A percentile compares a stretch with the other conserved stretches of the same genome.
These are phyloP conservation scores for Marcusenius ussheri DNA, from an alignment of 2,113 vertebrate species.

Conservation along the genomic window DNA sequence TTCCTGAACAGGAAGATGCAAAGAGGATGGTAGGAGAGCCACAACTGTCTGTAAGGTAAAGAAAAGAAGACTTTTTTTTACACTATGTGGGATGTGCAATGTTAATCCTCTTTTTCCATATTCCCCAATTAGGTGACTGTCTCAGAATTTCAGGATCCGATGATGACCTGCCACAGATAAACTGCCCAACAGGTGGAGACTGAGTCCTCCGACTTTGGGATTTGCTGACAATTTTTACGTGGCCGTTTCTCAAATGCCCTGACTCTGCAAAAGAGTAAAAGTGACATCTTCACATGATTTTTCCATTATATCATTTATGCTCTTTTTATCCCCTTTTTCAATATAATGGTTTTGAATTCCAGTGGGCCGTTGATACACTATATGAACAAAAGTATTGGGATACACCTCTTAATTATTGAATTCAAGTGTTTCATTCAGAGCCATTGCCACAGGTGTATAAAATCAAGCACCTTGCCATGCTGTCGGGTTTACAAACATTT, in stretches of 20 bases:
- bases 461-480: too few relatives aligned
- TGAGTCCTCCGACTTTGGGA: background rate
- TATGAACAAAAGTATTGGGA: too few relatives aligned
- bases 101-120: background rate
- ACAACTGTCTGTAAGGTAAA: background rate
- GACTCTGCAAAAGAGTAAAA: background rate
- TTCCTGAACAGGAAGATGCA: conserved; percentile 27
- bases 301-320: background rate
- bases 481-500: too few relatives aligned
- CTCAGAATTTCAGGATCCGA: background rate
- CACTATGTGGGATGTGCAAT: background rate
- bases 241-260: background rate
- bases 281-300: background rate
- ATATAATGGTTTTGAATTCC: background rate
- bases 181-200: background rate
- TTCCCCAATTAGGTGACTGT: background rate
- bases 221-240: background rate
- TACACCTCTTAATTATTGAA: too few relatives aligned
- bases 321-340: background rate
- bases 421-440: too few relatives aligned
- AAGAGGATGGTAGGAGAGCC: conserved; percentile 29
- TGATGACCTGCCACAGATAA: background rate
- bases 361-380: background rate
- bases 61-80: background rate
- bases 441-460: too few relatives aligned